phyloP scores from a whole-genome alignment of 1,140 invertebrate species.

The Bactericera cockerelli region DNA sequence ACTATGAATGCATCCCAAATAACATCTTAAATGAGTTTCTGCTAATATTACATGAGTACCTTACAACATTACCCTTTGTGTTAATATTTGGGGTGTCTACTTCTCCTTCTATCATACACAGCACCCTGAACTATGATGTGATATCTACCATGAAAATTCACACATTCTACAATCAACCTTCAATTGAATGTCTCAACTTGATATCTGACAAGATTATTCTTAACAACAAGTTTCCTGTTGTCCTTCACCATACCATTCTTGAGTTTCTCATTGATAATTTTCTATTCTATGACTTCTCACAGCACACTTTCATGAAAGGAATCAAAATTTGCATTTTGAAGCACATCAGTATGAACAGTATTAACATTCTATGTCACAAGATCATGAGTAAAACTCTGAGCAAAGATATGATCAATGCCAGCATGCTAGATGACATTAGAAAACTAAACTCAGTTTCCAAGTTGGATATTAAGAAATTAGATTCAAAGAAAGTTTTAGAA shows the following conservation, averaged over 20 bases:
- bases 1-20: not conserved
- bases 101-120: conserved; percentile 57
- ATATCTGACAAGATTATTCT: conserved; percentile 31
- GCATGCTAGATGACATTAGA: conserved; percentile 8
- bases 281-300: conserved; percentile 78
- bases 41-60: conserved; percentile 44
- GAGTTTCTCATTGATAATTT: conserved; percentile 72
- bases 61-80: conserved; percentile 50
- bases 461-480: conserved; percentile 14
- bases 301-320: conserved; percentile 62
- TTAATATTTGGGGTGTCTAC: conserved; percentile 76
- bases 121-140: conserved; percentile 59
- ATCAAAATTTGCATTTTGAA: conserved; percentile 46
- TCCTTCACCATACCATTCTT: conserved; percentile 52
- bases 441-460: conserved; percentile 8
- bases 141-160: conserved; percentile 64
- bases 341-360: not conserved
- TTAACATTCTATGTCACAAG: conserved; percentile 11
- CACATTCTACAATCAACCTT: conserved; percentile 33
- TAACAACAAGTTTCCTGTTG: conserved; percentile 19
- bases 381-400: conserved; percentile 26
- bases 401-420: not conserved
- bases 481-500: conserved; percentile 24
- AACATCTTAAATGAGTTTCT: conserved; percentile 1
- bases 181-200: conserved; percentile 32